phyloP scores from a whole-genome alignment of 2,113 vertebrate genomes.

The Gasterosteus aculeatus region DNA sequence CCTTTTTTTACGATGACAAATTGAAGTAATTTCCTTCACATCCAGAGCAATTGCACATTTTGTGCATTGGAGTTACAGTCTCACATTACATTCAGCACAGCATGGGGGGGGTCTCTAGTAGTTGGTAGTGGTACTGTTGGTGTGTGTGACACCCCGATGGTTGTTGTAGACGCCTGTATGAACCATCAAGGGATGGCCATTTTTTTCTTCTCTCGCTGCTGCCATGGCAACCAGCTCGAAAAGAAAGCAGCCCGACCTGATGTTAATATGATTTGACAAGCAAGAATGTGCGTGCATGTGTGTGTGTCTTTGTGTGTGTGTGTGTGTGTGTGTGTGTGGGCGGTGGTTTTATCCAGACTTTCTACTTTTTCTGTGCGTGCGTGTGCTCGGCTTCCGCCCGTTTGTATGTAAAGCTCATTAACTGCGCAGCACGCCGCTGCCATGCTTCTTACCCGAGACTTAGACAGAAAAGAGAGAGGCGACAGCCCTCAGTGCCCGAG shows the following conservation, averaged over 20 bases:
- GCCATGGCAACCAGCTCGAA: conserved; percentile 74
- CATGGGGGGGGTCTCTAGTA: too few relatives aligned
- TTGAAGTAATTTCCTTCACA: conserved; percentile 26
- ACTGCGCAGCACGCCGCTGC: conserved; percentile 49
- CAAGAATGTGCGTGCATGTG: conserved; percentile 47
- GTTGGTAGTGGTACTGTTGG: too few relatives aligned
- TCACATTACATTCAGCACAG: conserved; percentile 34
- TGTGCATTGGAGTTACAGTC: conserved; percentile 10
- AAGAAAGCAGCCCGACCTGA: conserved; percentile 71
- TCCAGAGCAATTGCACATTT: conserved; percentile 23
- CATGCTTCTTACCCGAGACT: conserved; percentile 59
- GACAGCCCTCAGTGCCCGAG: not conserved
- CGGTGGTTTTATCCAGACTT: conserved; percentile 32
- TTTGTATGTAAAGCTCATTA: conserved; percentile 69
- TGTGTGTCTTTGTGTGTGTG: conserved; percentile 17
- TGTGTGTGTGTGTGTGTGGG: conserved; percentile 25
- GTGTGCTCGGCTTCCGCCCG: conserved; percentile 8
- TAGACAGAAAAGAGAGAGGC: conserved; percentile 40
- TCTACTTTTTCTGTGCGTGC: conserved; percentile 31
- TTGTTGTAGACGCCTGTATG: conserved; percentile 43
- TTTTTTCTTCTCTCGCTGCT: conserved; percentile 55
- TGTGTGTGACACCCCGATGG: too few relatives aligned
- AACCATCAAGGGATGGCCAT: conserved; percentile 58
- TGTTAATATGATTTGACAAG: conserved; percentile 77
- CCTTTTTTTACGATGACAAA: conserved; percentile 29